Percentiles rank a stretch among this genome's conserved stretches.
These are phyloP conservation scores for Triplophysa yarkandensis DNA, from an alignment of 2,797 vertebrate genomes.

Conservation along the genomic window DNA sequence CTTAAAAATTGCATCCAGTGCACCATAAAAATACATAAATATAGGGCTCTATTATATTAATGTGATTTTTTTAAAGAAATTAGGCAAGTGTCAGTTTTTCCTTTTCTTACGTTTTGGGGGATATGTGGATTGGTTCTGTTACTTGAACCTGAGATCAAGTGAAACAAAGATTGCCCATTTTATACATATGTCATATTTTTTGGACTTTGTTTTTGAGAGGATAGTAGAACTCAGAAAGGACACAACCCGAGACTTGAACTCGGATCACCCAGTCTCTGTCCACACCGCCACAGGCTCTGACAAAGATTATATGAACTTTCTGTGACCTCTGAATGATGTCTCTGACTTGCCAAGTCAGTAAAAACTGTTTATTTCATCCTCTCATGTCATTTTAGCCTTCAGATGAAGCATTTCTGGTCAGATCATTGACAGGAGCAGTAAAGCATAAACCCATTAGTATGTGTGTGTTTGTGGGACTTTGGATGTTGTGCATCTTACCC, in stretches of 20 bases:
- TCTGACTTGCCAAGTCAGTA: not conserved
- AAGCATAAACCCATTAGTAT: constrained; percentile 1
- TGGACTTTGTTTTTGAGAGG: too few relatives aligned
- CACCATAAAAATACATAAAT: too few relatives aligned
- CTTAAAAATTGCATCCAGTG: not conserved
- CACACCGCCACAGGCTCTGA: too few relatives aligned
- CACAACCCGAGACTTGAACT: too few relatives aligned
- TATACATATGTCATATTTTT: too few relatives aligned
- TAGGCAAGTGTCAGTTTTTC: too few relatives aligned
- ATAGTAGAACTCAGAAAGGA: too few relatives aligned
- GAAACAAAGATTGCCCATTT: too few relatives aligned
- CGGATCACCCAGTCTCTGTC: too few relatives aligned
- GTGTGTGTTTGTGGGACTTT: not conserved
- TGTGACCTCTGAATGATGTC: constrained; percentile 13
- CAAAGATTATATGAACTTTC: constrained; percentile 4
- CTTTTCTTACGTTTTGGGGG: too few relatives aligned
- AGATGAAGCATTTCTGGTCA: not conserved
- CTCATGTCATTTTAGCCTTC: constrained; percentile 13
- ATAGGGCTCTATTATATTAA: too few relatives aligned
- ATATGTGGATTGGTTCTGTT: constrained; percentile 11
- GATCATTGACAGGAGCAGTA: constrained; percentile 9
- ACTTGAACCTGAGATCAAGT: not conserved
- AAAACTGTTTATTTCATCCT: constrained; percentile 22
- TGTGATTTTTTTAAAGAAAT: too few relatives aligned
- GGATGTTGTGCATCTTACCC: constrained; percentile 44